A percentile compares a stretch with the other conserved stretches of the same genome.
These are phyloP conservation scores for Augochlorella aurata DNA, from an alignment of 2,888 invertebrate genomes.

Conservation along the genomic window DNA sequence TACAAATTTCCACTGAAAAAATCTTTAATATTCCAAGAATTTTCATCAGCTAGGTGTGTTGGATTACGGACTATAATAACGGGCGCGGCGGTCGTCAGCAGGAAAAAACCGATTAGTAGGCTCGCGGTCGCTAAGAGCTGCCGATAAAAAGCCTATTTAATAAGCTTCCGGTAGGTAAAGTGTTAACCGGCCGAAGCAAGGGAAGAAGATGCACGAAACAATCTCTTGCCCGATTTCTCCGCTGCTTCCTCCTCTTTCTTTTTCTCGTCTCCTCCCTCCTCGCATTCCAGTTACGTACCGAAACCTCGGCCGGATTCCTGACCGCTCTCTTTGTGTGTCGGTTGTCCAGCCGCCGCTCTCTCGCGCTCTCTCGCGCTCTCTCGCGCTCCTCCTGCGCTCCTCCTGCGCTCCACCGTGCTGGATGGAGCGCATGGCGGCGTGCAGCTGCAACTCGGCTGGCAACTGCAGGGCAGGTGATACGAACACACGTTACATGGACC, in stretches of 20 bases:
- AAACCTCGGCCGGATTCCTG: conserved; percentile 63
- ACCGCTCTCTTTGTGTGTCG: conserved; percentile 49
- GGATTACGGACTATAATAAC: too few species aligned
- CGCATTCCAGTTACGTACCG: conserved; percentile 58
- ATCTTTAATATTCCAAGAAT: too few species aligned
- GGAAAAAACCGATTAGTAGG: background rate
- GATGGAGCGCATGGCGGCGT: conserved; percentile 3
- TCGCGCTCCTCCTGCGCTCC: conserved; percentile 32
- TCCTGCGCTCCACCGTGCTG: conserved; percentile 40
- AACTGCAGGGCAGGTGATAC: conserved; percentile 68
- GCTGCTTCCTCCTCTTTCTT: conserved; percentile 12
- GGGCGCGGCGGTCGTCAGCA: too few species aligned
- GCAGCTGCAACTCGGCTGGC: conserved; percentile 37
- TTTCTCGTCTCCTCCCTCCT: conserved; percentile 24
- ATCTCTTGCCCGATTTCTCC: conserved; percentile 45
- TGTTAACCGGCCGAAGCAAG: background rate
- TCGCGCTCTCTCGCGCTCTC: conserved; percentile 50
- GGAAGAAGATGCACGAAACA: conserved; percentile 28
- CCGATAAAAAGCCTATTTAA: conserved; percentile 5
- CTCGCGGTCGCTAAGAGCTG: background rate
- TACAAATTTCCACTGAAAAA: too few species aligned
- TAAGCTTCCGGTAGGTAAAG: conserved; percentile 4
- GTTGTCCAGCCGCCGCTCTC: background rate
- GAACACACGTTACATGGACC: conserved; percentile 67
- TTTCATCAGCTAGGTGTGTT: too few species aligned